These are phyloP conservation scores for Steinernema hermaphroditum DNA, from an alignment of 2,888 invertebrate species.

Conservation along the genomic window DNA sequence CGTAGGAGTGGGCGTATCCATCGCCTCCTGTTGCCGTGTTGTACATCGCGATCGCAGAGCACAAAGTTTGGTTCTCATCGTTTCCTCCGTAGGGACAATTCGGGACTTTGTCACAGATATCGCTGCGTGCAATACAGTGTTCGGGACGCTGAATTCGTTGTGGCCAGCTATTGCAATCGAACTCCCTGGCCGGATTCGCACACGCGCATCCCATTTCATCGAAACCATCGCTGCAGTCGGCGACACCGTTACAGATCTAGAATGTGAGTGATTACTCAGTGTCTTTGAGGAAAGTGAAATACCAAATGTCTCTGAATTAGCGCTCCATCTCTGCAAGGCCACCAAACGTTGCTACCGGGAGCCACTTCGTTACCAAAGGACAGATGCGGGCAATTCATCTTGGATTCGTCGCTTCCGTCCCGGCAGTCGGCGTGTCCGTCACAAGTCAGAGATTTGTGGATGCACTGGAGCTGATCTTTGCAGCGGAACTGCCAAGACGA, in stretches of 20 bases:
- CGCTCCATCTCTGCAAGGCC: slow-evolving; percentile 41
- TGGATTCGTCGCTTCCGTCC: slow-evolving; percentile 37
- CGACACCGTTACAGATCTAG: slow-evolving; percentile 43
- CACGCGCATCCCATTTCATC: slow-evolving; percentile 45
- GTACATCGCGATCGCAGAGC: slow-evolving; percentile 1
- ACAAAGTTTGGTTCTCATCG: slow-evolving; percentile 34
- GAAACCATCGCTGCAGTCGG: slow-evolving; percentile 43
- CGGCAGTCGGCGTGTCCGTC: slow-evolving; percentile 38
- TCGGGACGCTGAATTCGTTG: slow-evolving; percentile 1
- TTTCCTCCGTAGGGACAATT: slow-evolving; percentile 44
- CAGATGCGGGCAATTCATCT: slow-evolving; percentile 30
- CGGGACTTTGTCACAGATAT: slow-evolving; percentile 40
- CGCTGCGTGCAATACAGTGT: slow-evolving; percentile 37
- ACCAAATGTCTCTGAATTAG: slow-evolving; percentile 33
- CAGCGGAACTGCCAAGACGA: slow-evolving; percentile 46
- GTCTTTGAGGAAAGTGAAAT: background rate
- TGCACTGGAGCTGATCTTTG: slow-evolving; percentile 40
- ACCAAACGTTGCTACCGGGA: slow-evolving; percentile 25
- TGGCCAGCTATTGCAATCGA: slow-evolving; percentile 44
- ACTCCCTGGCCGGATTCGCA: slow-evolving; percentile 35
- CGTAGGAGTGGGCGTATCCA: background rate
- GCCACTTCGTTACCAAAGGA: background rate
- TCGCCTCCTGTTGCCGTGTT: background rate
- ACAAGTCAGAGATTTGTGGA: slow-evolving; percentile 43
- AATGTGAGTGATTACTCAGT: background rate